A percentile compares a stretch with the other conserved stretches of the same genome.
Conservation (phyloP, 2,113 vertebrate species). For the Microcebus ravelobensis region DNA sequence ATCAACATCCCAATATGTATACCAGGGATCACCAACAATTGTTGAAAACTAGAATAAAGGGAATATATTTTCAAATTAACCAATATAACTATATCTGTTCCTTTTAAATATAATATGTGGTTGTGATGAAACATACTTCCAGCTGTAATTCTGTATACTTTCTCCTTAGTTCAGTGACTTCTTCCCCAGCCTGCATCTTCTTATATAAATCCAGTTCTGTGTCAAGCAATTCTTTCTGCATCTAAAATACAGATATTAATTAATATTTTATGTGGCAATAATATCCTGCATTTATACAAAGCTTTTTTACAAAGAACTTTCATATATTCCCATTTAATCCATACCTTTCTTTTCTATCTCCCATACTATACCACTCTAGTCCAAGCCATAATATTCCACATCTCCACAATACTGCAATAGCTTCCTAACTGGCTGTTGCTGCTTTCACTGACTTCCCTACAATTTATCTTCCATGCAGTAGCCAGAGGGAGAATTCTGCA, state of each 20-base stretch:
- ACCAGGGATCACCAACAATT: background rate
- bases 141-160: slow-evolving; percentile 96
- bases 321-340: background rate
- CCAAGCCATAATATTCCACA: background rate
- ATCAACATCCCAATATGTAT: background rate
- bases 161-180: slow-evolving; percentile 94
- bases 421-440: slow-evolving; percentile 13
- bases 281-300: slow-evolving; percentile 1
- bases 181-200: slow-evolving; percentile 97
- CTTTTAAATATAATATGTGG: background rate
- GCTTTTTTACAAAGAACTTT: slow-evolving; percentile 17
- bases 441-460: background rate
- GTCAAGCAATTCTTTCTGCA: slow-evolving; percentile 97
- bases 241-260: slow-evolving; percentile 85
- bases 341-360: background rate
- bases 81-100: background rate
- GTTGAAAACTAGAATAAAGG: background rate
- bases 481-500: background rate
- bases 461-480: slow-evolving; percentile 1
- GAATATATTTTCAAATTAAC: slow-evolving; percentile 44
- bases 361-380: background rate
- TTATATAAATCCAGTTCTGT: slow-evolving; percentile 97
- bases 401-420: background rate
- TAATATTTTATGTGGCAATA: slow-evolving; percentile 69
- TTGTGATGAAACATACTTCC: slow-evolving; percentile 88